Conservation (phyloP, 2,797 vertebrate genomes). For the Chromis chromis region DNA sequence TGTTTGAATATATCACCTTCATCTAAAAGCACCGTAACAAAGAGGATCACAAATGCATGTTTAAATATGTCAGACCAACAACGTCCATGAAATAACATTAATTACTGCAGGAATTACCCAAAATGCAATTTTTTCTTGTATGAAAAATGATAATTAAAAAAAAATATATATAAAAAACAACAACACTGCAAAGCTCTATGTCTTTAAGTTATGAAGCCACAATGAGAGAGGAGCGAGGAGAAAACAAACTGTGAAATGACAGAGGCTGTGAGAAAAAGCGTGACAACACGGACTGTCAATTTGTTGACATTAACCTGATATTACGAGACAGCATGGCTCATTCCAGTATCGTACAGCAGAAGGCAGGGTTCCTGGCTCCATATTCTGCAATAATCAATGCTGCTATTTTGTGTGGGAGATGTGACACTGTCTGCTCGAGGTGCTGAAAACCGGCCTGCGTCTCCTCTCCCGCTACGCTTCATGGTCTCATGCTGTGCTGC, state of each 20-base stretch:
- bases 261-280: background rate
- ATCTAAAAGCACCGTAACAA: too few species aligned
- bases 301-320: slow-evolving; percentile 52
- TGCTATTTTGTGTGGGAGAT: slow-evolving; percentile 53
- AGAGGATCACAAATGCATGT: too few species aligned
- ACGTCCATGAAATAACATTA: too few species aligned
- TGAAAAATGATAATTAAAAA: too few species aligned
- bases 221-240: background rate
- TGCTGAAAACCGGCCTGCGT: slow-evolving; percentile 35
- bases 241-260: background rate
- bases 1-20: too few species aligned
- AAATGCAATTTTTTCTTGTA: too few species aligned
- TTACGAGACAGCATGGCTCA: slow-evolving; percentile 31
- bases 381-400: slow-evolving; percentile 57
- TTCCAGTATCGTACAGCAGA: slow-evolving; percentile 19
- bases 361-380: slow-evolving; percentile 30
- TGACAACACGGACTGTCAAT: slow-evolving; percentile 21
- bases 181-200: background rate
- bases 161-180: background rate
- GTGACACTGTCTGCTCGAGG: slow-evolving; percentile 60
- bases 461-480: slow-evolving; percentile 44
- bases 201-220: background rate
- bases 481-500: slow-evolving; percentile 47
- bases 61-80: too few species aligned
- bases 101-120: too few species aligned